Evolutionary conservation across 2,888 invertebrate genomes (phyloP), one percentile per base, ranked within the genome.

Genomic region (Eurytoma californica): DNA sequence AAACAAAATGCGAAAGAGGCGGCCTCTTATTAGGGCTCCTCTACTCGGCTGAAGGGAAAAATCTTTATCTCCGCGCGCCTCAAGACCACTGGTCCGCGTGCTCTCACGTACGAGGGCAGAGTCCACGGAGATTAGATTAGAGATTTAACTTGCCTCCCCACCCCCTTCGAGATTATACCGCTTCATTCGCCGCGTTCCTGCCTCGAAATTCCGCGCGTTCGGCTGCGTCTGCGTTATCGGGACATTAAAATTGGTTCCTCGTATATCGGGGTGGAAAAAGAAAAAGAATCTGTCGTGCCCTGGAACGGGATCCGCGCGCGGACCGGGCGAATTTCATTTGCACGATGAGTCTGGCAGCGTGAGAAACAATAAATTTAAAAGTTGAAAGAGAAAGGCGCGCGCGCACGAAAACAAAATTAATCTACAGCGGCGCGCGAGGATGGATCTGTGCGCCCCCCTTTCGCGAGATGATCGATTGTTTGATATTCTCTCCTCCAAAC

Each of bases 61-160:
- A 75, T 68, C 75, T 75, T 75, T 75, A 75, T 68, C 72, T 72
- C 66, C 18, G 20, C 20, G 9, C 39, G 39, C 20, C 13, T n/a
- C 30, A 30, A 30, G 14, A 24, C 53, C 20, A n/a, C 24, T 28
- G 18, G 12, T 57, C 60, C 51, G 51, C 4, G 16, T 0, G 53
- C 39, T 16, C 51, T 18, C 65, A 66, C 65, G 51, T 18, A 65
- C 63, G 39, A 57, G 47, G 61, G 65, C 30, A 73, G 55, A 53
- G 39, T 73, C 13, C 18, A 68, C 68, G 68, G 28, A 65, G 69
- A 76, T 70, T 76, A 69, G 69, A 68, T 75, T 75, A 63, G 24
- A 53, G 63, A 70, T 69, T 28, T 18, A 63, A 39, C 47, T 39
- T 49, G n/a, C 51, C 14, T 49, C 51, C 7, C 30, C n/a, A 3